These are phyloP conservation scores for Bombus affinis DNA, from an alignment of 1,140 invertebrate genomes.

Conservation along the genomic window DNA sequence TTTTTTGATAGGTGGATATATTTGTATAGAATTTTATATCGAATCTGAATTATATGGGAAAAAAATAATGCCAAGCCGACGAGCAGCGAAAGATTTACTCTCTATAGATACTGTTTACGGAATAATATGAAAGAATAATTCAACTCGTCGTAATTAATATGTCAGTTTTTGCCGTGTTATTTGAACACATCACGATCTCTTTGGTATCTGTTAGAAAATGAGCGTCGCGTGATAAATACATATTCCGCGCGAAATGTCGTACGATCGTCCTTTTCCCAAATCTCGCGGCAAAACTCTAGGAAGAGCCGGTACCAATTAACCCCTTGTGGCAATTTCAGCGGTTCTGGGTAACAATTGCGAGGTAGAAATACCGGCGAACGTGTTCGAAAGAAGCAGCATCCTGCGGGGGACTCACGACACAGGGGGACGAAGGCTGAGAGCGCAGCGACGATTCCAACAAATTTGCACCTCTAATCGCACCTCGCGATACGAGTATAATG, in stretches of 20 bases:
- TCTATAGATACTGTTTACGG: too few species aligned
- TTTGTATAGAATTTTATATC: too few species aligned
- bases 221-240: too few species aligned
- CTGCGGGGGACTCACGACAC: slow-evolving; percentile 12
- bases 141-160: fast-evolving
- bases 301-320: background rate
- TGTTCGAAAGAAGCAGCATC: slow-evolving; percentile 15
- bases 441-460: slow-evolving; percentile 65
- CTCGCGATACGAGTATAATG: slow-evolving; percentile 73
- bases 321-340: background rate
- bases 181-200: too few species aligned
- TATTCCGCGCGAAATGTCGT: too few species aligned
- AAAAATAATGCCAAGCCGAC: too few species aligned
- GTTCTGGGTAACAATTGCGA: slow-evolving; percentile 35
- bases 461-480: slow-evolving; percentile 71
- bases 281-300: background rate
- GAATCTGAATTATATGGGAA: too few species aligned
- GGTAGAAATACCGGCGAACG: slow-evolving; percentile 3
- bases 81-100: too few species aligned
- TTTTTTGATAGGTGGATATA: too few species aligned
- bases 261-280: background rate
- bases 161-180: too few species aligned
- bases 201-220: too few species aligned
- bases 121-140: too few species aligned
- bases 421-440: slow-evolving; percentile 42